phyloP scores from a whole-genome alignment of 2,797 vertebrate species.

The Austrolebias charrua region DNA sequence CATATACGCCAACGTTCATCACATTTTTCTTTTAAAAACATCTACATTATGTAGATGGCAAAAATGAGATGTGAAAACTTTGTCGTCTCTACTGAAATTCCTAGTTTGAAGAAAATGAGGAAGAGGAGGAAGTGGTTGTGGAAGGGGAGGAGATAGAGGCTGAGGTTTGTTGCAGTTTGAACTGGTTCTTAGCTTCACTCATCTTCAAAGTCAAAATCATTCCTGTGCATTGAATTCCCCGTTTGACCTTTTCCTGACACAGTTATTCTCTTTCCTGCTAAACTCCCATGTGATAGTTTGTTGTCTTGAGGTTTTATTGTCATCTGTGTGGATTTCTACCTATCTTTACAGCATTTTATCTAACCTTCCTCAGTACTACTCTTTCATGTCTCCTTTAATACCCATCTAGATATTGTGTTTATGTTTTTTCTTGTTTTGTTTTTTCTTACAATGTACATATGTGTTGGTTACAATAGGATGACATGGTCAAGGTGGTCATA shows the following conservation, averaged over 20 bases:
- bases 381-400: conserved; percentile 1
- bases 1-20: conserved; percentile 31
- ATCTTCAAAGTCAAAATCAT: conserved; percentile 8
- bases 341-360: conserved; percentile 15
- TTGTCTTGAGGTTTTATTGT: conserved; percentile 3
- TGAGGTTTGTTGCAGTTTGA: conserved; percentile 68
- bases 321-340: conserved; percentile 33
- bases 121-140: conserved; percentile 55
- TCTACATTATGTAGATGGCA: not conserved
- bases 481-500: conserved; percentile 57
- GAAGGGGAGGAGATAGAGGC: conserved; percentile 58
- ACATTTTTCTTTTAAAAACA: not conserved
- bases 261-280: conserved; percentile 14
- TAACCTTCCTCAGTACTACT: conserved; percentile 9
- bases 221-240: not conserved
- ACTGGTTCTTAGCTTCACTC: conserved; percentile 18
- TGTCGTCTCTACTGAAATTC: conserved; percentile 47
- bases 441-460: not conserved
- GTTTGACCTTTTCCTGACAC: conserved; percentile 9
- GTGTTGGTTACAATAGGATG: conserved; percentile 44
- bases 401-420: conserved; percentile 23
- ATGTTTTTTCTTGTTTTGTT: not conserved
- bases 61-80: conserved; percentile 7
- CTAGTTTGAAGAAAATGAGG: conserved; percentile 73
- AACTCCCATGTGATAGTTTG: conserved; percentile 22